Evolutionary conservation across 2,888 invertebrate species (phyloP), one percentile per base, ranked within the genome.

Genomic region (Aphidoletes aphidimyza): DNA sequence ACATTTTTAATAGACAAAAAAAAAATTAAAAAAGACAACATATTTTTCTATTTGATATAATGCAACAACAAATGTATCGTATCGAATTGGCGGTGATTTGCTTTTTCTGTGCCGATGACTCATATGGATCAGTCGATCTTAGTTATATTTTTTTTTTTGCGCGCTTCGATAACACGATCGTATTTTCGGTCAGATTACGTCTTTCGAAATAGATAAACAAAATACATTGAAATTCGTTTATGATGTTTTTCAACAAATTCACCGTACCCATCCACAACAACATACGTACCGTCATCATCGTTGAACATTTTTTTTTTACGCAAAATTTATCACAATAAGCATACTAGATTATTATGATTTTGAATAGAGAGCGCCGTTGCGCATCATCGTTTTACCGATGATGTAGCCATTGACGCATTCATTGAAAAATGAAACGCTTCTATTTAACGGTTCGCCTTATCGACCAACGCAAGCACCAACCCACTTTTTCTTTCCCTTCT

Each of bases 141-240:
- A 5, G 22, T 54, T n/a, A n/a, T n/a, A n/a, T n/a, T n/a, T 54
- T 5, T 22, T 47, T 47, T 47, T 47, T 2, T 47, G 17, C 47
- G n/a, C n/a, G n/a, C n/a, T n/a, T 47, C 17, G 54, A n/a, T 54
- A 54, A 69, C 69, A 69, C 42, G 6, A 42, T 69, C 2, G 11
- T 54, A 30, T 69, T 69, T 69, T 26, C 30, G 69, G 69, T 30
- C n/a, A n/a, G 69, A 69, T 69, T 69, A 30, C 69, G 69, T 69
- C 30, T 26, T 69, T 30, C 34, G 17, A 69, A 30, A 69, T 69
- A 69, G 8, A 69, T 69, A 69, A 69, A 69, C 17, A 26, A 14
- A n/a, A 30, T 69, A 30, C 54, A 3, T n/a, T 22, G 22, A 11
- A 54, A n/a, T 9, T 54, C 22, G 2, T n/a, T n/a, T n/a, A n/a